phyloP scores from a whole-genome alignment of 2,797 vertebrate genomes.

The Gila robusta region DNA sequence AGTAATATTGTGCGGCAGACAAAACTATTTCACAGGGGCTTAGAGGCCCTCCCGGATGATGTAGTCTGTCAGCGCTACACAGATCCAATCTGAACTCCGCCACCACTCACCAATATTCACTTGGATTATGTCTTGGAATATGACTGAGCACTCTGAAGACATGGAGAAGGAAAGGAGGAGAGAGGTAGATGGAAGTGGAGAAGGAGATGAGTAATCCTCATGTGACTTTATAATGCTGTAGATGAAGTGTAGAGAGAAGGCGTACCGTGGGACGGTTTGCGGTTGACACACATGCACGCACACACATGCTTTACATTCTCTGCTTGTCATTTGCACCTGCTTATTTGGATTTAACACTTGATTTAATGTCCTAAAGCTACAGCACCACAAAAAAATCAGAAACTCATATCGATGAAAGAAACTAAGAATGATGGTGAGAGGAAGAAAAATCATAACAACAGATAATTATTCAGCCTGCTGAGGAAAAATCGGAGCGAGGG shows the following conservation, averaged over 20 bases:
- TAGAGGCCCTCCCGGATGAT: slow-evolving; percentile 70
- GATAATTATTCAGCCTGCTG: slow-evolving; percentile 34
- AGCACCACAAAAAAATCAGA: slow-evolving; percentile 36
- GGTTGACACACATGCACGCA: slow-evolving; percentile 44
- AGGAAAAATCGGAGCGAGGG: slow-evolving; percentile 23
- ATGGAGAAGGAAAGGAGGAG: slow-evolving; percentile 41
- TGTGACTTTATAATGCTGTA: slow-evolving; percentile 57
- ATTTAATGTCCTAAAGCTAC: slow-evolving; percentile 54
- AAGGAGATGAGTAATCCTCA: slow-evolving; percentile 59
- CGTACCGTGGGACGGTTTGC: slow-evolving; percentile 50
- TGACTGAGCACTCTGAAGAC: slow-evolving; percentile 57
- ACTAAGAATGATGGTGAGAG: slow-evolving; percentile 27
- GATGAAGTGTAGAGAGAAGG: slow-evolving; percentile 50
- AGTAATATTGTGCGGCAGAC: slow-evolving; percentile 74
- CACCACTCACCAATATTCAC: slow-evolving; percentile 64
- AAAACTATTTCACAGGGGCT: slow-evolving; percentile 72
- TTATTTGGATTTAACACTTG: slow-evolving; percentile 55
- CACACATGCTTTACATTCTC: slow-evolving; percentile 51
- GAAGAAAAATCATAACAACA: slow-evolving; percentile 22
- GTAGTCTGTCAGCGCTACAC: slow-evolving; percentile 76
- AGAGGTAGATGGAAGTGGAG: slow-evolving; percentile 38
- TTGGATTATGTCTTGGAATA: slow-evolving; percentile 66
- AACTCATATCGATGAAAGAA: slow-evolving; percentile 36
- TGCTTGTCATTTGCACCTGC: slow-evolving; percentile 53
- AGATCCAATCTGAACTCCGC: slow-evolving; percentile 72